These are phyloP conservation scores for Poecilia latipinna DNA, from an alignment of 2,113 vertebrate species.

Conservation along the genomic window DNA sequence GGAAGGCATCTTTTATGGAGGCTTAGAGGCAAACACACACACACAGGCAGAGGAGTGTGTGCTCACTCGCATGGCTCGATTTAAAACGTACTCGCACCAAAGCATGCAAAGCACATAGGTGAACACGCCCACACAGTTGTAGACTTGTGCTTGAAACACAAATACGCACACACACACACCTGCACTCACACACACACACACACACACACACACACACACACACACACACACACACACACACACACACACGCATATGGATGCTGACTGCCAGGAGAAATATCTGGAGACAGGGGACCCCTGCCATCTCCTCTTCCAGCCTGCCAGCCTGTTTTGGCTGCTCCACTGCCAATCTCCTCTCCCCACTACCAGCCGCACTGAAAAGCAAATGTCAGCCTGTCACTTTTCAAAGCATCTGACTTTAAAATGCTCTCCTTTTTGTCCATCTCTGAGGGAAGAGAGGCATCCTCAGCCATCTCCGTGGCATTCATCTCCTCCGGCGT, in stretches of 20 bases:
- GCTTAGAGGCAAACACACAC: conserved; percentile 55
- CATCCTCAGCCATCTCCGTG: conserved; percentile 33
- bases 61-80: conserved; percentile 10
- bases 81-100: conserved; percentile 16
- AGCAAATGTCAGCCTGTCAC: conserved; percentile 80
- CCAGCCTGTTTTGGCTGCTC: conserved; percentile 71
- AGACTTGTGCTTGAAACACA: conserved; percentile 28
- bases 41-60: conserved; percentile 36
- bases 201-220: conserved; percentile 15
- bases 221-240: conserved; percentile 15
- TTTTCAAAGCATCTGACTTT: conserved; percentile 68
- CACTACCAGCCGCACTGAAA: conserved; percentile 70
- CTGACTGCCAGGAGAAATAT: conserved; percentile 70
- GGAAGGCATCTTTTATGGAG: conserved; percentile 78
- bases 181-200: not conserved
- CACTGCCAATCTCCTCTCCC: conserved; percentile 72
- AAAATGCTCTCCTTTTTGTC: conserved; percentile 59
- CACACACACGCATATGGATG: conserved; percentile 12
- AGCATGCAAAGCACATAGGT: conserved; percentile 43
- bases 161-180: conserved; percentile 23
- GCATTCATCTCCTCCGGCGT: conserved; percentile 30
- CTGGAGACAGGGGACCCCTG: conserved; percentile 71
- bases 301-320: conserved; percentile 72
- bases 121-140: conserved; percentile 51
- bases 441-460: conserved; percentile 43